Evolutionary conservation across 1,140 invertebrate species (phyloP), one percentile per base, ranked within the genome.

Genomic region (Hydropsyche tenuis): DNA sequence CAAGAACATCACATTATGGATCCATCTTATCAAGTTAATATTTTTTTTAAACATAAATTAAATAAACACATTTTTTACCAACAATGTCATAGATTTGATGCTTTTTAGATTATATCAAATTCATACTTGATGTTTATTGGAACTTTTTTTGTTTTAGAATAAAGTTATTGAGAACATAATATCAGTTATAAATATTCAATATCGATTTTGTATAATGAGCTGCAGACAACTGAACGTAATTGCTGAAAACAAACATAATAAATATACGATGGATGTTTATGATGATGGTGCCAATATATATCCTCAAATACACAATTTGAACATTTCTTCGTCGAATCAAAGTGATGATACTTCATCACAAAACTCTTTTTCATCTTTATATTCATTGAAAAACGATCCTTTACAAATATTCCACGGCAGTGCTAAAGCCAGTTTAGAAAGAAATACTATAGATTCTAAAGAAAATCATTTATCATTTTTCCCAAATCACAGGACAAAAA

Each of bases 161-260:
- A 56, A 42, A 6, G 48, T 70, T 12, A 20, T 70, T 22, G 68
- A 70, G 22, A 56, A 56, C 37, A 70, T 70, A 16, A 27, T 70
- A 18, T 70, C 68, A 1, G n/a, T 70, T n/a, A 27, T 70, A 20
- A 70, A 70, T 60, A 2, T 56, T 11, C 68, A 70, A n/a, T 70
- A 70, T 43, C 23, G 51, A 37, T 70, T 70, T 43, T 70, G 68
- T 37, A 42, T 70, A 48, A 42, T 48, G 12, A 70, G 27, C 18
- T 70, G 42, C 23, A 46, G 56, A 11, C 42, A 46, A n/a, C 51
- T 70, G 3, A 7, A 11, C 1, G 42, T 18, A 4, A 1, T 70
- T 9, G 65, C 45, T 25, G 45, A 68, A 5, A 43, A 23, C n/a
- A 22, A n/a, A 48, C 45, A 48, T 23, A 68, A 48, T 6, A 46